A percentile compares a stretch with the other conserved stretches of the same genome.
These are phyloP conservation scores for Aricia artaxerxes DNA, from an alignment of 2,888 invertebrate species.

Conservation along the genomic window DNA sequence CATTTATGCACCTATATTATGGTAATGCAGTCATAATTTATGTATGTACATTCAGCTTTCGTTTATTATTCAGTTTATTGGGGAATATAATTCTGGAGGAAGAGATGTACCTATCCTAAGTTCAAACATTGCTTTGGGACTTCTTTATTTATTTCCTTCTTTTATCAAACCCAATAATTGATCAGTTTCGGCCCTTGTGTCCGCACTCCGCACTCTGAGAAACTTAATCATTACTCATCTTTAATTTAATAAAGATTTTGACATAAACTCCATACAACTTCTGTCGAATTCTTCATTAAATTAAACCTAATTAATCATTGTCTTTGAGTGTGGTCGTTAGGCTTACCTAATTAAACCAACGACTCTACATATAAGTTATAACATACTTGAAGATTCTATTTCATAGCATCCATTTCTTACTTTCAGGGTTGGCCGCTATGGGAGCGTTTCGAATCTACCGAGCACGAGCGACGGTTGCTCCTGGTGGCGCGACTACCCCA, in stretches of 20 bases:
- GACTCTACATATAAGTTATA: not conserved
- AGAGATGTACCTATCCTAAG: not conserved
- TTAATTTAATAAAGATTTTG: too few species aligned
- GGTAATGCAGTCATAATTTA: not conserved
- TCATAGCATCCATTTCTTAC: not conserved
- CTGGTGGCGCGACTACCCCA: slow-evolving; percentile 93
- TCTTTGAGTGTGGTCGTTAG: too few species aligned
- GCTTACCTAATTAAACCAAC: too few species aligned
- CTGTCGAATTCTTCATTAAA: too few species aligned
- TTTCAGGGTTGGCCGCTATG: slow-evolving; percentile 86
- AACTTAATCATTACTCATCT: too few species aligned
- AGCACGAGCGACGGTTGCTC: slow-evolving; percentile 92
- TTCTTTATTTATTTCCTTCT: too few species aligned
- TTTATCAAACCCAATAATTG: too few species aligned
- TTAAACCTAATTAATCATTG: too few species aligned
- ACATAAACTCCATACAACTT: too few species aligned
- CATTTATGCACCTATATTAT: not conserved
- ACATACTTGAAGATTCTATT: not conserved
- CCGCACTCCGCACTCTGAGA: too few species aligned
- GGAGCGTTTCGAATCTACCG: slow-evolving; percentile 90
- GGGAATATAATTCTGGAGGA: not conserved
- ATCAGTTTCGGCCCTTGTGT: too few species aligned
- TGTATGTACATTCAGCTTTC: not conserved
- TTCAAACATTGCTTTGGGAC: not conserved
- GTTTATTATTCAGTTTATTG: not conserved